Percentiles rank a stretch among this genome's conserved stretches.
Conservation (phyloP, 2,888 invertebrate genomes). For the Meghimatium bilineatum region DNA sequence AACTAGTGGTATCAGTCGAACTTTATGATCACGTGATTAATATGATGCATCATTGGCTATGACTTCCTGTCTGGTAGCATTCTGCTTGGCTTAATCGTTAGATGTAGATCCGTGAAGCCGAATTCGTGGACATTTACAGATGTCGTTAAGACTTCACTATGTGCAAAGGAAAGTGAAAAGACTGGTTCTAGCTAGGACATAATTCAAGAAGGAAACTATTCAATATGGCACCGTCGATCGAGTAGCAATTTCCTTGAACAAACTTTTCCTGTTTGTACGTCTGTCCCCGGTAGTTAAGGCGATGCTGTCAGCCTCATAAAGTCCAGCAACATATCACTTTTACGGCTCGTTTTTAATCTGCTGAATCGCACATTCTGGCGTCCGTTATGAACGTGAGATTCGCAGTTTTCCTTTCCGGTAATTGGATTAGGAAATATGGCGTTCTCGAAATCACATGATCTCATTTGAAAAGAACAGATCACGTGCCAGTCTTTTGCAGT, state of each 20-base stretch:
- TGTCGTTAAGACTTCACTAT: conserved; percentile 16
- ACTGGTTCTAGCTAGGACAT: conserved; percentile 7
- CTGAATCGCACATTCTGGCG: conserved; percentile 20
- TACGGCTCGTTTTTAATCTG: conserved; percentile 38
- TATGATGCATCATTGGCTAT: conserved; percentile 28
- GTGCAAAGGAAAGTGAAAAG: background rate
- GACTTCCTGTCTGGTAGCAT: conserved; percentile 1
- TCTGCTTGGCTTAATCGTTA: conserved; percentile 5
- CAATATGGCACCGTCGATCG: conserved; percentile 38
- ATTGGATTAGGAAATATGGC: conserved; percentile 48
- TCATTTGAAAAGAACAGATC: conserved; percentile 35
- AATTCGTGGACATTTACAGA: conserved; percentile 20
- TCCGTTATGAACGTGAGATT: conserved; percentile 33
- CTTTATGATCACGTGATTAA: conserved; percentile 28
- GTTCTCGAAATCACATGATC: conserved; percentile 28
- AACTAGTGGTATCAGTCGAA: background rate
- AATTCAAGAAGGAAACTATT: conserved; percentile 35
- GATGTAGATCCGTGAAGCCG: conserved; percentile 4
- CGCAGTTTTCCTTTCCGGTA: conserved; percentile 37
- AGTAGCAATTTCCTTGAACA: conserved; percentile 35
- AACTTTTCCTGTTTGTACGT: conserved; percentile 41
- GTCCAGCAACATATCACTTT: conserved; percentile 42
- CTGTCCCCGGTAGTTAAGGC: conserved; percentile 35
- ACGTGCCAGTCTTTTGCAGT: conserved; percentile 24
- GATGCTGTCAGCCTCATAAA: conserved; percentile 23